phyloP scores from a whole-genome alignment of 2,113 vertebrate genomes.

The Vombatus ursinus region DNA sequence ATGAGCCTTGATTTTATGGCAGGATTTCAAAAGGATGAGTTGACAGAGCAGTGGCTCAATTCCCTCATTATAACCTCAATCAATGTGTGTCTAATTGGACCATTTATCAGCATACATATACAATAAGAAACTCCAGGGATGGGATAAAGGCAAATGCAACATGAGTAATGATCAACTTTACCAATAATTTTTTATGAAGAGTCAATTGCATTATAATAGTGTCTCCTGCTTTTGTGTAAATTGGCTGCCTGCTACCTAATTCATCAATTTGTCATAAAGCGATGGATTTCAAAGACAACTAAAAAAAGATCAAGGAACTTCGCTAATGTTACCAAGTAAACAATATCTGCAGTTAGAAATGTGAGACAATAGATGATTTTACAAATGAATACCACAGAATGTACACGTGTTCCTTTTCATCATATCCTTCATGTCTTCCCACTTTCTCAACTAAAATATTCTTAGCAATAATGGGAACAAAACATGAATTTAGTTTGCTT shows the following conservation, averaged over 20 bases:
- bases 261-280: conserved; percentile 7
- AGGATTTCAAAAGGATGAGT: conserved; percentile 17
- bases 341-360: background rate
- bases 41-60: conserved; percentile 39
- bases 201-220: conserved; percentile 44
- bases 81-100: conserved; percentile 68
- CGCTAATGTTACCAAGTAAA: conserved; percentile 14
- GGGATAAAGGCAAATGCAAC: background rate
- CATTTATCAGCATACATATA: conserved; percentile 66
- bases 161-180: conserved; percentile 42
- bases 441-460: background rate
- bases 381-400: background rate
- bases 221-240: conserved; percentile 44
- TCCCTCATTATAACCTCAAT: conserved; percentile 48
- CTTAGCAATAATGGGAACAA: background rate
- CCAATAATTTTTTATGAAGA: conserved; percentile 23
- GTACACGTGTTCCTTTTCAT: background rate
- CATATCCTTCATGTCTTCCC: background rate
- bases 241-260: background rate
- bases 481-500: background rate
- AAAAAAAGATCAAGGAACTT: background rate
- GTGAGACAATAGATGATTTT: background rate
- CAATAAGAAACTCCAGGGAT: conserved; percentile 43
- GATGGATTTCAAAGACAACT: background rate
- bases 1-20: background rate